Conservation (phyloP, 2,113 vertebrate species). For the Phodopus roborovskii region DNA sequence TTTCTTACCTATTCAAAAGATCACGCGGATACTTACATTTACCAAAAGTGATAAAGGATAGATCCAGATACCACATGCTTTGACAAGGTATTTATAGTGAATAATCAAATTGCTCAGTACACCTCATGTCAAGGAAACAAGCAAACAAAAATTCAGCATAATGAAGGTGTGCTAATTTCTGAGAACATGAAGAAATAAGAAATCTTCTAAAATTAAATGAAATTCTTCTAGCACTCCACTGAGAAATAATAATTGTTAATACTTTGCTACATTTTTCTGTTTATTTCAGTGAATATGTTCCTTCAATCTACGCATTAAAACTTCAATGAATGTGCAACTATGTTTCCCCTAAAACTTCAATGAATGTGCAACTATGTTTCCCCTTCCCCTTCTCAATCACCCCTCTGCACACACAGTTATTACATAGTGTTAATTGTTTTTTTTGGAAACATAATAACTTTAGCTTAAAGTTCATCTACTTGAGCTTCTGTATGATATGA, state of each 20-base stretch:
- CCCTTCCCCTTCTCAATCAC: neutral
- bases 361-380: neutral
- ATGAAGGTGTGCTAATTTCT: conserved; percentile 36
- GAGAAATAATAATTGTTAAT: conserved; percentile 27
- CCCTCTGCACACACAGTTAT: neutral
- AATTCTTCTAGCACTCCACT: conserved; percentile 23
- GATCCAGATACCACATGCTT: neutral
- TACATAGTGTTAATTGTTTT: neutral
- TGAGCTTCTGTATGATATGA: conserved; percentile 18
- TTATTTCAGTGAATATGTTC: conserved; percentile 31
- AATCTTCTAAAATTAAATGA: conserved; percentile 46
- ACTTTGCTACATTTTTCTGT: conserved; percentile 38
- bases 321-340: neutral
- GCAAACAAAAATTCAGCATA: neutral
- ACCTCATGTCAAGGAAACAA: conserved; percentile 27
- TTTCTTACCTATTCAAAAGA: neutral
- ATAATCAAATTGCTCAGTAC: neutral
- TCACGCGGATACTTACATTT: conserved; percentile 10
- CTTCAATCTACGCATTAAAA: neutral
- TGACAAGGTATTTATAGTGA: neutral
- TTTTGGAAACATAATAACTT: conserved; percentile 48
- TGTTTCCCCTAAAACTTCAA: neutral
- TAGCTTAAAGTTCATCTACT: conserved; percentile 36
- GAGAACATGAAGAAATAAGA: conserved; percentile 28
- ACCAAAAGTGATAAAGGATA: conserved; percentile 33